phyloP scores from a whole-genome alignment of 1,140 invertebrate genomes.

The Phthorimaea operculella region DNA sequence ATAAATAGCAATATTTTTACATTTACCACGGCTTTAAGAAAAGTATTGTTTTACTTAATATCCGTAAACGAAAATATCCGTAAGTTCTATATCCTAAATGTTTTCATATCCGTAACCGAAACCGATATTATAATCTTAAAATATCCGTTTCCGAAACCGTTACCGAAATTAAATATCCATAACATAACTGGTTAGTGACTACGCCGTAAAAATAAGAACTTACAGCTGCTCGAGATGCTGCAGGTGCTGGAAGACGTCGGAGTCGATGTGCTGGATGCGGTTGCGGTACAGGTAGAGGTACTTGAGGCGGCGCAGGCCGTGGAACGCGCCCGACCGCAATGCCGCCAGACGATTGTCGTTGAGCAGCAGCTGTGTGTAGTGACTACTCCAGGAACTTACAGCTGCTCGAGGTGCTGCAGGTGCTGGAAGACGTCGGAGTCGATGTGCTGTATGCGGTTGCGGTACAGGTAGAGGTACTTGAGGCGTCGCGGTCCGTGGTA shows the following conservation, averaged over 20 bases:
- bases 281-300: slow-evolving; percentile 92
- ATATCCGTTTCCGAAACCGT: too few species aligned
- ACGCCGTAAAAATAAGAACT: too few species aligned
- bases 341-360: slow-evolving; percentile 86
- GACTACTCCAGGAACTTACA: too few species aligned
- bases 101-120: too few species aligned
- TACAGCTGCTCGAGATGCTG: slow-evolving; percentile 83
- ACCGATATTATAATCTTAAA: too few species aligned
- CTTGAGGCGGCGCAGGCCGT: slow-evolving; percentile 76
- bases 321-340: slow-evolving; percentile 78
- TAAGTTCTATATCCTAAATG: too few species aligned
- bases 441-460: slow-evolving; percentile 84
- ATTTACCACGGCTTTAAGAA: too few species aligned
- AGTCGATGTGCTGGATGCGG: slow-evolving; percentile 79
- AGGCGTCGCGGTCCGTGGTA: slow-evolving; percentile 81
- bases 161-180: too few species aligned
- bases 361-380: slow-evolving; percentile 80
- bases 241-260: slow-evolving; percentile 78
- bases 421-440: slow-evolving; percentile 79
- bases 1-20: too few species aligned
- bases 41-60: too few species aligned
- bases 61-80: too few species aligned
- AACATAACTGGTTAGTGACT: too few species aligned
- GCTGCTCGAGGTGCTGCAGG: slow-evolving; percentile 78
- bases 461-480: slow-evolving; percentile 86